Evolutionary conservation across 2,888 invertebrate genomes (phyloP), one percentile per base, ranked within the genome.

Genomic region (Drosophila peninsularis): DNA sequence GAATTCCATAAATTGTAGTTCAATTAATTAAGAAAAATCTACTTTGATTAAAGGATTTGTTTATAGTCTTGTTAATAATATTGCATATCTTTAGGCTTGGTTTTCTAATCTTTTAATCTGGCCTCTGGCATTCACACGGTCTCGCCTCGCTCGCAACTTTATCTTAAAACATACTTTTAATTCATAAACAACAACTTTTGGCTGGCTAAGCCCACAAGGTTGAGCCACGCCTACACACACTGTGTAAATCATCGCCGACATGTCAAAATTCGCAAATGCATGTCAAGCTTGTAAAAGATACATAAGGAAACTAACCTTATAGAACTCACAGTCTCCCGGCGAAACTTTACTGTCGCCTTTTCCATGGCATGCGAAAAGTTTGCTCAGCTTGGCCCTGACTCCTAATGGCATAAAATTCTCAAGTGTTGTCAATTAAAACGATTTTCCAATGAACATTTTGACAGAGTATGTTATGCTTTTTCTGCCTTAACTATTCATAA

Each of bases 391-490:
- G 30, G 17, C 69, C 37, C 44, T 50, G 69, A 57, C 49, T 66
- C 37, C 30, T 44, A 39, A 41, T 55, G 55, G 9, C 39, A 36
- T 6, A 19, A 24, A 24, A 49, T 49, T 68, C 37, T 50, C 27
- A 49, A 68, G 36, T 42, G 36, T 32, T 49, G 42, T 67, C 58
- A 58, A 65, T 65, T 65, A 69, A 44, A 49, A 17, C 36, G 36
- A 17, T 19, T 32, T 14, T 49, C 39, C 34, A 50, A 21, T 37
- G 17, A 21, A 30, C 30, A 34, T 36, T 34, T 42, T 39, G 45
- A 21, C 30, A 19, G 49, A 13, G 32, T 10, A 32, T n/a, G 17
- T 32, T 21, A 3, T 42, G n/a, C 27, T 17, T 10, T 14, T 45
- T 7, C 19, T 19, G 1, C 30, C 11, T 47, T 9, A 19, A 27